Conservation (phyloP, 2,797 vertebrate species). For the Heteromormyrus szaboi region DNA sequence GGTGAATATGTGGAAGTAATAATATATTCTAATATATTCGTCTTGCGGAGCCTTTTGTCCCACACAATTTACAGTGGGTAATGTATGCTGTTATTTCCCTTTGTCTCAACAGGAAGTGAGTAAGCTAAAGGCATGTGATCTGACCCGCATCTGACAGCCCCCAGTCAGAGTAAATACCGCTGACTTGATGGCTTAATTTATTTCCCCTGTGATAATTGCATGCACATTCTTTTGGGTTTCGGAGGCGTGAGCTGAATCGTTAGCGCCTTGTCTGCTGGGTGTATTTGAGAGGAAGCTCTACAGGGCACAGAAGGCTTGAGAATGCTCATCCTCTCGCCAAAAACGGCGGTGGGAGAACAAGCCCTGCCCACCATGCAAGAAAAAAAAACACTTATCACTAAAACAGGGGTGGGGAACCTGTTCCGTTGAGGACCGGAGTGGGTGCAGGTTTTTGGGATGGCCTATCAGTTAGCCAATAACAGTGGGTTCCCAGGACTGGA, state of each 20-base stretch:
- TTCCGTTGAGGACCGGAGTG: neutral
- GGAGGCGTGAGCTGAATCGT: neutral
- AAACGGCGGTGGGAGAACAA: neutral
- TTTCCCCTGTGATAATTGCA: neutral
- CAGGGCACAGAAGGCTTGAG: neutral
- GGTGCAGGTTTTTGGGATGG: neutral
- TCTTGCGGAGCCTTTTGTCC: neutral
- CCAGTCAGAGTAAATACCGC: neutral
- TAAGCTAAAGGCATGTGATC: neutral
- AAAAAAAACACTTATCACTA: neutral
- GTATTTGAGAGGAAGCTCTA: neutral
- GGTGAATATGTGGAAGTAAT: neutral
- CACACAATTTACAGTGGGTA: neutral
- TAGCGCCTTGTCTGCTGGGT: neutral
- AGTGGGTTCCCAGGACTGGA: neutral
- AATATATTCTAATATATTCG: constrained; percentile 2
- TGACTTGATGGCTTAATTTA: neutral
- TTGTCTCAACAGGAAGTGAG: neutral
- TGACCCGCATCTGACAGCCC: neutral
- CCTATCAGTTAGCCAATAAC: neutral
- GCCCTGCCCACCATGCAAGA: neutral
- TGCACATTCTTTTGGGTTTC: neutral
- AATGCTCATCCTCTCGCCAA: neutral
- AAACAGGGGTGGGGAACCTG: neutral
- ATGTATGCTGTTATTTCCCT: neutral